Base-by-base conservation (phyloP, 1,140 invertebrate species). In the Mamestra configurata region DNA sequence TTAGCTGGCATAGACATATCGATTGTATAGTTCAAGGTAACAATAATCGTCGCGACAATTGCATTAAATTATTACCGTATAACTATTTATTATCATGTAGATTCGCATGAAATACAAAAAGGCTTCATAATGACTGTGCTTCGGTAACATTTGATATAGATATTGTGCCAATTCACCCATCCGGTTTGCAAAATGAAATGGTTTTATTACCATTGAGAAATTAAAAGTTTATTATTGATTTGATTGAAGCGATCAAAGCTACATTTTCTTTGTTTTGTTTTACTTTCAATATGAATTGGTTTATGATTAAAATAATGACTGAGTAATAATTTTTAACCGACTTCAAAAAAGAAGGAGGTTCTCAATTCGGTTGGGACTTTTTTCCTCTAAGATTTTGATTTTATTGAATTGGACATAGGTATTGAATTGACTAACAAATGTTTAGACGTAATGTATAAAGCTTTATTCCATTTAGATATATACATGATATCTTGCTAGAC, bases 1-100 rank as follows among this genome's bases (percentile, higher is more conserved):
- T 57, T 59, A 15, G 13, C n/a, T 6, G 2, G 27, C 1, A n/a
- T n/a, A n/a, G 53, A n/a, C n/a, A n/a, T 64, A 64, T 64, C n/a
- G 31, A 64, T 64, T 31, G 59, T 15, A 64, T 64, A 64, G 31
- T 35, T 64, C 59, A 64, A 64, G 59, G 59, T 7, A 40, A 64
- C 31, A 37, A n/a, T 35, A 18, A n/a, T 18, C n/a, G 59, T 4
- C 43, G 43, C 6, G 13, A 20, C 31, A 64, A 64, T 37, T 37
- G 59, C 59, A 40, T 40, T 64, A 31, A 40, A 18, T 64, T 35
- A 40, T 64, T 10, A 4, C n/a, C 22, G 0, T 7, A 68, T 27
- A 68, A n/a, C 64, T 68, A 46, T 1, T 24, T 68, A 40, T 66
- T 40, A 46, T 68, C 8, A 46, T 46, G 40, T 68, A 46, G 20